phyloP scores from a whole-genome alignment of 2,888 invertebrate genomes.

The Dicyrtoma fusca region DNA sequence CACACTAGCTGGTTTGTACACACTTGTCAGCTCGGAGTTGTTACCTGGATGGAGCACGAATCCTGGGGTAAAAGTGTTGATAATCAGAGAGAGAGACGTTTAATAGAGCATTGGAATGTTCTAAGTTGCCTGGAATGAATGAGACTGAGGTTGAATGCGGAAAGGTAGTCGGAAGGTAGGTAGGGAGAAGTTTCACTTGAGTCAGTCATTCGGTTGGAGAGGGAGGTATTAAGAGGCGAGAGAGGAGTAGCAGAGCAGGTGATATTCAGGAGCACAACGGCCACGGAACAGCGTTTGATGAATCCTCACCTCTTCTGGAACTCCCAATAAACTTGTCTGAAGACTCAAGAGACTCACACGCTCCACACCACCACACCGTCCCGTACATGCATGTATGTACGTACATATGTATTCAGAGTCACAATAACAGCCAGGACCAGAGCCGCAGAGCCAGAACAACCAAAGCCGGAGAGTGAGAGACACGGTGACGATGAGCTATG shows the following conservation, averaged over 20 bases:
- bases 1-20: no score
- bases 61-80: no score
- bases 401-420: no score
- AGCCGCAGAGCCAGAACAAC: no score
- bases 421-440: no score
- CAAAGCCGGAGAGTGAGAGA: no score
- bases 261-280: constrained; percentile 8
- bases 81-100: no score
- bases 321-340: constrained; percentile 25
- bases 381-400: no score
- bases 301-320: constrained; percentile 30
- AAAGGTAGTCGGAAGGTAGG: constrained; percentile 23
- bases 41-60: no score
- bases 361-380: not conserved
- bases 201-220: constrained; percentile 33
- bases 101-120: constrained; percentile 35
- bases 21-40: no score
- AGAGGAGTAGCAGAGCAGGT: constrained; percentile 32
- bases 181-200: constrained; percentile 34
- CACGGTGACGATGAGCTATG: no score
- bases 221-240: constrained; percentile 24
- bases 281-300: constrained; percentile 23
- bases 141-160: constrained; percentile 36
- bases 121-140: constrained; percentile 32
- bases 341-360: not conserved